These are phyloP conservation scores for Nyctibius grandis DNA, from an alignment of 2,797 vertebrate genomes.

Conservation along the genomic window DNA sequence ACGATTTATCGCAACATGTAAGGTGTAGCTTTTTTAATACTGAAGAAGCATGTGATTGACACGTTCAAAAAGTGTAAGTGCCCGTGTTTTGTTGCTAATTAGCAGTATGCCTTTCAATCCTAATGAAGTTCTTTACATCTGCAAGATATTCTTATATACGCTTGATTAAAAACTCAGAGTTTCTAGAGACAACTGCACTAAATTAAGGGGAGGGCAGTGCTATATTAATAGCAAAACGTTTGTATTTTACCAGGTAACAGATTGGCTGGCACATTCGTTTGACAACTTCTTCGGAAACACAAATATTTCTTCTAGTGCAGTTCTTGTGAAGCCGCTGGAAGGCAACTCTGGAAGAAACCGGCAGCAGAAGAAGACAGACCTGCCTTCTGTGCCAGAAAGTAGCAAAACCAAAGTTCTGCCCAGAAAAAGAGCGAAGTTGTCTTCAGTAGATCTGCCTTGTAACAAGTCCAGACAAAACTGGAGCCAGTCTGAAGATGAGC, in stretches of 20 bases:
- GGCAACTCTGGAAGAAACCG: neutral
- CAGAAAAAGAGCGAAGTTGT: constrained; percentile 71
- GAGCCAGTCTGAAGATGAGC: constrained; percentile 70
- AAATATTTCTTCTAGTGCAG: neutral
- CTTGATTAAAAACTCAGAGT: neutral
- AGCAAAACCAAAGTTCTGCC: constrained; percentile 33
- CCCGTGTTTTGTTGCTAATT: neutral
- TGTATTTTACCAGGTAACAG: constrained; percentile 73
- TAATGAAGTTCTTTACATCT: neutral
- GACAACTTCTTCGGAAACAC: constrained; percentile 71
- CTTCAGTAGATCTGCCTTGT: neutral
- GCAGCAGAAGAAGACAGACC: constrained; percentile 52
- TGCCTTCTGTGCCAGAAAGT: constrained; percentile 39
- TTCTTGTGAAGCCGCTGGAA: constrained; percentile 11
- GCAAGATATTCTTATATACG: neutral
- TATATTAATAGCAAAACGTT: neutral
- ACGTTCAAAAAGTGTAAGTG: neutral
- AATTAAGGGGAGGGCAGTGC: neutral
- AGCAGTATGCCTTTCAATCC: neutral
- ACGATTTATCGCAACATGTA: no score
- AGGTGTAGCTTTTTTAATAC: neutral
- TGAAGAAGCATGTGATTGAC: neutral
- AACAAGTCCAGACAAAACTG: constrained; percentile 4
- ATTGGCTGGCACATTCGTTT: constrained; percentile 85
- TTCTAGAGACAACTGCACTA: neutral